phyloP scores from a whole-genome alignment of 2,888 invertebrate genomes.

The Netelia inedita region DNA sequence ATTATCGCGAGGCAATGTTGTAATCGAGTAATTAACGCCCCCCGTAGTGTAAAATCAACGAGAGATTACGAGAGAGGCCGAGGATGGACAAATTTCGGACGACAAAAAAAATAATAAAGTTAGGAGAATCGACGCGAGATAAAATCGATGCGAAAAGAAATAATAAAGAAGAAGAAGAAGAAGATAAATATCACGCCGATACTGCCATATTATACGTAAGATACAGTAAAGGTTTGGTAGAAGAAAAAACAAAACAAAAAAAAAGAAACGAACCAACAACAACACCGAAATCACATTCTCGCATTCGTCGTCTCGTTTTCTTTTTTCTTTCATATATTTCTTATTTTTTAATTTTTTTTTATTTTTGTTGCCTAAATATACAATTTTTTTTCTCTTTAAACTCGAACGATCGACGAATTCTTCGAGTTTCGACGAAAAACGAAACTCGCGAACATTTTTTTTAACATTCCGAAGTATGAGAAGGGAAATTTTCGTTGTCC shows the following conservation, averaged over 20 bases:
- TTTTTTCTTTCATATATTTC: constrained; percentile 29
- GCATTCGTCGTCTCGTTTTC: constrained; percentile 60
- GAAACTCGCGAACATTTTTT: constrained; percentile 17
- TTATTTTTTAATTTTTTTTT: constrained; percentile 31
- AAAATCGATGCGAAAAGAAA: neutral
- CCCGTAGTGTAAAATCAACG: neutral
- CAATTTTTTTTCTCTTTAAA: constrained; percentile 12
- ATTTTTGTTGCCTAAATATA: constrained; percentile 5
- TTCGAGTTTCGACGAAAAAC: constrained; percentile 24
- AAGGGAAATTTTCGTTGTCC: constrained; percentile 46
- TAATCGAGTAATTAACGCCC: constrained; percentile 58
- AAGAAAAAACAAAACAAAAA: constrained; percentile 66
- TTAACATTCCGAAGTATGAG: constrained; percentile 65
- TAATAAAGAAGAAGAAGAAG: constrained; percentile 28
- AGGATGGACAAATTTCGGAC: neutral
- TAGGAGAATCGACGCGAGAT: neutral
- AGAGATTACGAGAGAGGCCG: neutral
- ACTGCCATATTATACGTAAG: constrained; percentile 82
- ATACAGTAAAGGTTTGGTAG: constrained; percentile 76
- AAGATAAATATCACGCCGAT: constrained; percentile 79
- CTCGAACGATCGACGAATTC: constrained; percentile 31
- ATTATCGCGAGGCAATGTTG: constrained; percentile 50
- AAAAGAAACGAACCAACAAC: constrained; percentile 60
- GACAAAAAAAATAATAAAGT: constrained; percentile 10
- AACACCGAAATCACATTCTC: constrained; percentile 32